phyloP scores from a whole-genome alignment of 2,113 vertebrate genomes.

The Aptenodytes forsteri region DNA sequence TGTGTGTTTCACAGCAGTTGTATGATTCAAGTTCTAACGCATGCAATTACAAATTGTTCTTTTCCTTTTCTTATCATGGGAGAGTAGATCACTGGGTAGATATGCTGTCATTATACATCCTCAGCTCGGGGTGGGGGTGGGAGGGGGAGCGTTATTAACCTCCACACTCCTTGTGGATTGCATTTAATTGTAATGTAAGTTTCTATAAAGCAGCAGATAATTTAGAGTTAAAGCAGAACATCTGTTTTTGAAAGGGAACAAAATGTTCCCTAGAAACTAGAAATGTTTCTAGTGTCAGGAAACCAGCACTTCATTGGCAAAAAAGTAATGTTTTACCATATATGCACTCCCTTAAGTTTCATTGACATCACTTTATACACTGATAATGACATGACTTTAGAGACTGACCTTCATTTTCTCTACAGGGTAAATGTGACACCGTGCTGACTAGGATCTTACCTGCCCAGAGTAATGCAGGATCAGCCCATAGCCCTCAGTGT shows the following conservation, averaged over 20 bases:
- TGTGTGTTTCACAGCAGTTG: not conserved
- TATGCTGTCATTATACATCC: not conserved
- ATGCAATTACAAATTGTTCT: not conserved
- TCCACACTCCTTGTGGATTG: not conserved
- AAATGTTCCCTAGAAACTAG: not conserved
- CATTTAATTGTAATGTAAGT: not conserved
- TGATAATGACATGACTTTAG: not conserved
- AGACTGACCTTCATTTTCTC: not conserved
- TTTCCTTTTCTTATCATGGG: constrained; percentile 8
- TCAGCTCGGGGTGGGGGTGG: not conserved
- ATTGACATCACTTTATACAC: not conserved
- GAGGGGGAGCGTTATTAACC: not conserved
- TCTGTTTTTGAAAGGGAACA: not conserved
- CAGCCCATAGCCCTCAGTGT: not conserved
- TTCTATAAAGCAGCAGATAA: not conserved
- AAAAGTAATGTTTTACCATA: not conserved
- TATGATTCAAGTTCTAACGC: not conserved
- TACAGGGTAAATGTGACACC: not conserved
- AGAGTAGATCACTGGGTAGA: not conserved
- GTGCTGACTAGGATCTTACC: not conserved
- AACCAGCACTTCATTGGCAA: not conserved
- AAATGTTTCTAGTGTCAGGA: not conserved
- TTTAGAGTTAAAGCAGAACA: not conserved
- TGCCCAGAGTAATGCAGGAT: not conserved
- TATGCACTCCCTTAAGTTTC: not conserved